phyloP scores from a whole-genome alignment of 2,888 invertebrate genomes.

The Lithophane ornitopus region DNA sequence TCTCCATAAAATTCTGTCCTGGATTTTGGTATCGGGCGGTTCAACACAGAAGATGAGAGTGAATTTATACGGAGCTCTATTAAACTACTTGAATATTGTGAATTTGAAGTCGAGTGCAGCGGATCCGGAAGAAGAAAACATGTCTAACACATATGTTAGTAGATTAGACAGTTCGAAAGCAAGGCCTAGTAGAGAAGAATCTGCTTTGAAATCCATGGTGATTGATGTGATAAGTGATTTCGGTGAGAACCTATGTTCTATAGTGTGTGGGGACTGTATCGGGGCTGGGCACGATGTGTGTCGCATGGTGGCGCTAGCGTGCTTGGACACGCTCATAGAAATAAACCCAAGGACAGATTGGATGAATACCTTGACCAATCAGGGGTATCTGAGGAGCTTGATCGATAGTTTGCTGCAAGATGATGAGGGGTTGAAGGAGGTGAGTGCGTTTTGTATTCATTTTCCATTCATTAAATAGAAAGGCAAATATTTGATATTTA shows the following conservation, averaged over 20 bases:
- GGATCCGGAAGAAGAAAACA: conserved; percentile 83
- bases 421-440: conserved; percentile 92
- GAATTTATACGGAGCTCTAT: conserved; percentile 95
- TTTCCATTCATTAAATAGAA: background rate
- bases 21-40: conserved; percentile 95
- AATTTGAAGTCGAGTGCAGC: conserved; percentile 88
- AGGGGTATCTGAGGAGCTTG: conserved; percentile 95
- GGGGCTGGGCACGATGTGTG: conserved; percentile 96
- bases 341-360: conserved; percentile 93
- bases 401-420: conserved; percentile 95
- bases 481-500: background rate
- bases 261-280: conserved; percentile 96
- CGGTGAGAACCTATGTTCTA: conserved; percentile 95
- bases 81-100: conserved; percentile 95
- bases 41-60: conserved; percentile 96
- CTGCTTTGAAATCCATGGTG: conserved; percentile 84
- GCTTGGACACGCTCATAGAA: conserved; percentile 94
- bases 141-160: conserved; percentile 90
- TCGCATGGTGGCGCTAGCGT: conserved; percentile 96
- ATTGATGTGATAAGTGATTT: conserved; percentile 92
- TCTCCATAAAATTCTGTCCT: conserved; percentile 94
- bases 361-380: conserved; percentile 84
- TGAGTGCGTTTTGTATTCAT: conserved; percentile 54
- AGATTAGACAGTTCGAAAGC: conserved; percentile 91
- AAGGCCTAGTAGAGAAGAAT: conserved; percentile 78